phyloP scores from a whole-genome alignment of 2,888 invertebrate species.

The Ceraclea dissimilis region DNA sequence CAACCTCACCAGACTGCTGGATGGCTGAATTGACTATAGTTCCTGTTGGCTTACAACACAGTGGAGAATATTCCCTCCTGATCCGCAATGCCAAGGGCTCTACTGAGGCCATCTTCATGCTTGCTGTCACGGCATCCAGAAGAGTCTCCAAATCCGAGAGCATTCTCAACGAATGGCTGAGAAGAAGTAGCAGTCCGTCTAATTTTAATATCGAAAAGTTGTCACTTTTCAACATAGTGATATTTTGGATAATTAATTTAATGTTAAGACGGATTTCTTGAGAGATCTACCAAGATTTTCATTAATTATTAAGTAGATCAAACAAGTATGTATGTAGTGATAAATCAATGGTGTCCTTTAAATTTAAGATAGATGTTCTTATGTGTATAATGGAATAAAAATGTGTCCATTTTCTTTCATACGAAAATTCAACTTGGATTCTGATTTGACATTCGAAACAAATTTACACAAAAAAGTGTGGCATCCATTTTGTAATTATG shows the following conservation, averaged over 20 bases:
- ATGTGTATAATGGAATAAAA: too few relatives aligned
- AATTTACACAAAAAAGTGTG: too few relatives aligned
- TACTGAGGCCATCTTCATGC: slow-evolving; percentile 53
- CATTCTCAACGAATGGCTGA: slow-evolving; percentile 24
- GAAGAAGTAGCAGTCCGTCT: neutral
- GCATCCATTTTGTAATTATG: too few relatives aligned
- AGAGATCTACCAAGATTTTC: neutral
- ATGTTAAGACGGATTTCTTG: neutral
- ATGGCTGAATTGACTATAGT: slow-evolving; percentile 52
- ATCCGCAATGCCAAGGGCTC: slow-evolving; percentile 56
- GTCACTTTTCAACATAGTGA: neutral
- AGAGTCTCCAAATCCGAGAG: slow-evolving; percentile 19
- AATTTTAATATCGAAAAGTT: neutral
- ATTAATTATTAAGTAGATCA: neutral
- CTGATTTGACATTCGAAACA: too few relatives aligned
- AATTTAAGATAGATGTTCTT: neutral
- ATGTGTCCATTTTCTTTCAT: too few relatives aligned
- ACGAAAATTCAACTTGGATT: too few relatives aligned
- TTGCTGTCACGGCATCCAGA: slow-evolving; percentile 47
- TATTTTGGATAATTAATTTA: neutral
- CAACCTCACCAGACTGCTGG: slow-evolving; percentile 50
- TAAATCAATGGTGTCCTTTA: neutral
- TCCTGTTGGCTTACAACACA: slow-evolving; percentile 48
- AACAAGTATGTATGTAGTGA: neutral
- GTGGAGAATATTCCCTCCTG: slow-evolving; percentile 56